Base-by-base conservation (phyloP, 2,888 invertebrate species). In the Adelphocoris suturalis region DNA sequence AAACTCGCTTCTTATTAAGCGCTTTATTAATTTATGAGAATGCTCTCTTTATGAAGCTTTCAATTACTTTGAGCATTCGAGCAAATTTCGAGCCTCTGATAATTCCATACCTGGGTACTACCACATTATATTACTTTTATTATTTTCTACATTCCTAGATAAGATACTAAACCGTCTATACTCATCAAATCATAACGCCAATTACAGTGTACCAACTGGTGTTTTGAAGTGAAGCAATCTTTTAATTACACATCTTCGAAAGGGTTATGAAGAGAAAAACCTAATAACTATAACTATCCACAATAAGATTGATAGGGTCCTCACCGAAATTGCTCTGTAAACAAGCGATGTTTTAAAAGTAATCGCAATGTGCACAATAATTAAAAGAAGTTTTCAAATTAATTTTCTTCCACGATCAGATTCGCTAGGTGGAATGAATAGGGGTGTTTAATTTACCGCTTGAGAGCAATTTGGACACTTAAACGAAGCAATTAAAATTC, bases 171-270 rank as follows among this genome's bases (percentile, higher is more conserved):
- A 68, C 2, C 5, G 13, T 37, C 68, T 19, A 23, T 9, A 2
- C 23, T 68, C 68, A 68, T 68, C 23, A 68, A 68, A 68, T 68
- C 68, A 68, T 11, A 68, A 68, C 19, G 19, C 68, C 68, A 68
- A 68, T 68, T 68, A 68, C 12, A 27, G 23, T 3, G 23, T n/a
- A 7, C 16, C 57, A 57, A 57, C 57, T n/a, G n/a, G n/a, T n/a
- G 23, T 68, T 27, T 23, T 23, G 68, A 27, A 19, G 27, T 68
- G 23, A 68, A 27, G 27, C 68, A 68, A 68, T 68, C 68, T 23
- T 68, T 68, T 68, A 68, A 68, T 68, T 68, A 61, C 61, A n/a
- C 61, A 61, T 52, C 61, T n/a, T 61, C 61, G 61, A 68, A n/a
- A 68, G 27, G 23, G 27, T 68, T 13, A 23, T 68, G 23, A 23